These are phyloP conservation scores for Elegia similella DNA, from an alignment of 2,888 invertebrate genomes.

Conservation along the genomic window DNA sequence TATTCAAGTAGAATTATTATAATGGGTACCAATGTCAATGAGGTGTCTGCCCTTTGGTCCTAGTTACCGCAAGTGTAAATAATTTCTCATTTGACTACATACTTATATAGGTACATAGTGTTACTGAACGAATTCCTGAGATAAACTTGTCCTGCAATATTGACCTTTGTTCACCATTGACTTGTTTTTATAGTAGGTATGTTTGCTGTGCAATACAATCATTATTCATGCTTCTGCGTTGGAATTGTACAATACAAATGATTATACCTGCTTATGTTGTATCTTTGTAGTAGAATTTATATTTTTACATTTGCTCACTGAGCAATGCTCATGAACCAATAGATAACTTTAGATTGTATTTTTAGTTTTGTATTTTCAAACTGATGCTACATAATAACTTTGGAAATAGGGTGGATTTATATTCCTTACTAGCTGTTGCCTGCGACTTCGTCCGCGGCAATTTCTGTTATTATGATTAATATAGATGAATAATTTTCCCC, in stretches of 20 bases:
- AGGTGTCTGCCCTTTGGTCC: not conserved
- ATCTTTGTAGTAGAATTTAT: no score
- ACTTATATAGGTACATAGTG: not conserved
- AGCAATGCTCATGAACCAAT: no score
- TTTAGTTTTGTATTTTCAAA: no score
- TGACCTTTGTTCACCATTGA: slow-evolving; percentile 18
- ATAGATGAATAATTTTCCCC: no score
- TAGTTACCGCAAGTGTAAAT: not conserved
- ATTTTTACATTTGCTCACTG: no score
- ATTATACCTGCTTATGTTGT: no score
- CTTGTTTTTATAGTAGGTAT: slow-evolving; percentile 17
- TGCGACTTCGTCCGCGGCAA: no score
- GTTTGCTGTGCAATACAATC: slow-evolving; percentile 13
- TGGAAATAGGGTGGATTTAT: no score
- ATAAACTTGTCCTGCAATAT: not conserved
- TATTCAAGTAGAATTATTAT: not conserved
- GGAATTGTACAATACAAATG: not conserved
- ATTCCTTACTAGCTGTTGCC: no score
- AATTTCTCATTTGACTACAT: not conserved
- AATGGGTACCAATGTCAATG: not conserved
- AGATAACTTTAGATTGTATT: no score
- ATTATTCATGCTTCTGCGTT: slow-evolving; percentile 1
- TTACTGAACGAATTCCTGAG: not conserved
- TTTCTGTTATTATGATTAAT: no score
- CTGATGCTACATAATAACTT: no score